These are phyloP conservation scores for Galemys pyrenaicus DNA, from an alignment of 2,113 vertebrate genomes.

Conservation along the genomic window DNA sequence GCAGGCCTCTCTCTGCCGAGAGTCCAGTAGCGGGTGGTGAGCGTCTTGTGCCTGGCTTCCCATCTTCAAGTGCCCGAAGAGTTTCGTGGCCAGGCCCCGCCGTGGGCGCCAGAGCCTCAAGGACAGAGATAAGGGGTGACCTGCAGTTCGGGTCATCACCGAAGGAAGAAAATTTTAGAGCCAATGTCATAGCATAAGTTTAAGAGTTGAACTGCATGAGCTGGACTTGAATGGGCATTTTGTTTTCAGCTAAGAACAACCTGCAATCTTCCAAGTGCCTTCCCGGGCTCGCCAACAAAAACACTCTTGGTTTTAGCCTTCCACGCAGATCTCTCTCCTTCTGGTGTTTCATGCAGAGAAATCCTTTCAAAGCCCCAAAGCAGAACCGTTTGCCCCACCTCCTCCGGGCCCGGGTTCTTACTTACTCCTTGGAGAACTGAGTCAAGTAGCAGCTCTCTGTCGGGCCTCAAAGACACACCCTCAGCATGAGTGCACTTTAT, in stretches of 20 bases:
- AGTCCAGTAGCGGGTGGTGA: not conserved
- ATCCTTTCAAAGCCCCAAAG: not conserved
- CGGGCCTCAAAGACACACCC: not conserved
- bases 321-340: not conserved
- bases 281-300: not conserved
- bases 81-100: not conserved
- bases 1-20: conserved; percentile 8
- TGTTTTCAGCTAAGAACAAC: not conserved
- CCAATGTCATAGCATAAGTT: not conserved
- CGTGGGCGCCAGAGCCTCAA: too few species aligned
- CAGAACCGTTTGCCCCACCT: not conserved
- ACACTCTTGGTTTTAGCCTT: not conserved
- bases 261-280: not conserved
- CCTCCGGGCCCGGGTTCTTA: not conserved
- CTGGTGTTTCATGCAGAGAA: not conserved
- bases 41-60: conserved; percentile 9
- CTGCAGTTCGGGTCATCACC: not conserved
- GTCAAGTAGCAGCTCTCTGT: not conserved
- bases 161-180: not conserved
- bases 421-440: not conserved
- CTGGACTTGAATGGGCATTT: not conserved
- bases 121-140: not conserved
- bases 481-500: conserved; percentile 4
- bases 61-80: not conserved
- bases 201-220: not conserved